A percentile compares a stretch with the other conserved stretches of the same genome.
Conservation (phyloP, 2,888 invertebrate genomes). For the Nasonovia ribisnigri region DNA sequence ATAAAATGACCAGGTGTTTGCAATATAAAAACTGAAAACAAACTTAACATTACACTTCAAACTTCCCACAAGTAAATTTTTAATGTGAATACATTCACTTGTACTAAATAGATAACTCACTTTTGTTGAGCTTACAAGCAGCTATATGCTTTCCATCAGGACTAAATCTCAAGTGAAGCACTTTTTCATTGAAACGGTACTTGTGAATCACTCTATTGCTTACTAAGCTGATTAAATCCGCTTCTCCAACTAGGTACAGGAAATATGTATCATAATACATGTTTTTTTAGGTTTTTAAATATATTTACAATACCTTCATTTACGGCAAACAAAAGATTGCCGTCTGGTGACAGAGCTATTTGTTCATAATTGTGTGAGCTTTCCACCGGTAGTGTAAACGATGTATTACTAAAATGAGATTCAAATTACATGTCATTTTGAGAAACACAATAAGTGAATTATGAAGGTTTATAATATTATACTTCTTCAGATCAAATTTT, state of each 20-base stretch:
- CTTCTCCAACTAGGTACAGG: slow-evolving; percentile 78
- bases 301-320: slow-evolving; percentile 79
- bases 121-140: slow-evolving; percentile 86
- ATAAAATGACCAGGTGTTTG: slow-evolving; percentile 84
- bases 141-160: slow-evolving; percentile 95
- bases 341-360: slow-evolving; percentile 90
- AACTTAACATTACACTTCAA: not conserved
- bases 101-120: slow-evolving; percentile 71
- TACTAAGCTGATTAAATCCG: slow-evolving; percentile 86
- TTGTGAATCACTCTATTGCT: slow-evolving; percentile 86
- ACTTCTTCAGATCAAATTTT: slow-evolving; percentile 94
- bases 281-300: slow-evolving; percentile 25
- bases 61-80: not conserved
- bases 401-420: slow-evolving; percentile 82
- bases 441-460: not conserved
- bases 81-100: not conserved
- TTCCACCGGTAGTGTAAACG: slow-evolving; percentile 88
- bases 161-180: slow-evolving; percentile 87
- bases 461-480: slow-evolving; percentile 69
- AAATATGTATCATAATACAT: slow-evolving; percentile 49
- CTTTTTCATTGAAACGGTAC: slow-evolving; percentile 84
- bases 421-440: not conserved
- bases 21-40: slow-evolving; percentile 82
- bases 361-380: slow-evolving; percentile 87
- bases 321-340: slow-evolving; percentile 84